Conservation (phyloP, 2,113 vertebrate species). For the Micromys minutus region DNA sequence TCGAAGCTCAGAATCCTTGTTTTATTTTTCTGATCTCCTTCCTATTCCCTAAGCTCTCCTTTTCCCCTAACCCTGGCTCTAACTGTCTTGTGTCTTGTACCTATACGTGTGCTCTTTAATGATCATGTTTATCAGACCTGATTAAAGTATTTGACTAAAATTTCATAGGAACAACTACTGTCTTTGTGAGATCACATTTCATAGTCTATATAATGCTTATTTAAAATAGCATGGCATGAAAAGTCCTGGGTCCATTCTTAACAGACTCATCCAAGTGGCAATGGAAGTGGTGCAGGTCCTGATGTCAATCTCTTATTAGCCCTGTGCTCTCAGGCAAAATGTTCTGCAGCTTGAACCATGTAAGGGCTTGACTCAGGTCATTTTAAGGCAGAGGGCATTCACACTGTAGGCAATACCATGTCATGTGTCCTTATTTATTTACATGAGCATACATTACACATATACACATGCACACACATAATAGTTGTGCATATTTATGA, state of each 20-base stretch:
- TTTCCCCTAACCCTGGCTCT: background rate
- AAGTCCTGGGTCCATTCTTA: background rate
- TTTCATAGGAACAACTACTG: constrained; percentile 46
- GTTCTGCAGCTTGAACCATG: background rate
- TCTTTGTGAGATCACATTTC: constrained; percentile 56
- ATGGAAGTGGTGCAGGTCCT: accelerated
- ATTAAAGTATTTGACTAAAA: background rate
- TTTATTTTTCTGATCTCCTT: background rate
- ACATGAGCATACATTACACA: background rate
- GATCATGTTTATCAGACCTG: background rate
- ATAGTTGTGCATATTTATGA: background rate
- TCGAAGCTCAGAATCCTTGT: background rate
- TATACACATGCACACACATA: background rate
- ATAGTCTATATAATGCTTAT: constrained; percentile 48
- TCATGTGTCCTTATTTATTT: background rate
- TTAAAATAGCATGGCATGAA: constrained; percentile 37
- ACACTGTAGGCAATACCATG: background rate
- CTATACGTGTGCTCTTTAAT: background rate
- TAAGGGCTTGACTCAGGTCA: background rate
- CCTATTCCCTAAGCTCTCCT: background rate
- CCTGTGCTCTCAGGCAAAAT: background rate
- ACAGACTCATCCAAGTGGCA: background rate
- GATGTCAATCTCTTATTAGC: background rate
- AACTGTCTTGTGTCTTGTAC: background rate
- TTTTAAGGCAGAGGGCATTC: background rate